phyloP scores from a whole-genome alignment of 2,888 invertebrate genomes.

The Athripsodes cinereus region DNA sequence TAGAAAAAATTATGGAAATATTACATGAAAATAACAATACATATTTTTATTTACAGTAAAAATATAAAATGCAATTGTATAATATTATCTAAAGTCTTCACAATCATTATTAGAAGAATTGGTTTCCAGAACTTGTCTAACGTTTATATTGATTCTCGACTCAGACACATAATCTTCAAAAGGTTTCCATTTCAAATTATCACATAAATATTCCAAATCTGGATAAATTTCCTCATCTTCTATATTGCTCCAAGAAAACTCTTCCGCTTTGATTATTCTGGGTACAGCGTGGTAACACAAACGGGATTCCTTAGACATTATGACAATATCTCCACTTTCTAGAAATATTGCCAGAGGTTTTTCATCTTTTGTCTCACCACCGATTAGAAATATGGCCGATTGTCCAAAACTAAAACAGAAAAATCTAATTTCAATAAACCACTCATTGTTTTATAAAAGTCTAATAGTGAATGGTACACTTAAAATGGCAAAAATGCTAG shows the following conservation, averaged over 20 bases:
- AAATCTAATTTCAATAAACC: too few species aligned
- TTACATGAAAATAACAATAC: too few species aligned
- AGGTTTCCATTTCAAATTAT: conserved; percentile 46
- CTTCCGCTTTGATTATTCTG: conserved; percentile 58
- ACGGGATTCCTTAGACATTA: conserved; percentile 84
- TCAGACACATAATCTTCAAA: conserved; percentile 57
- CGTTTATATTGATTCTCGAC: conserved; percentile 89
- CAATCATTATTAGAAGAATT: conserved; percentile 31
- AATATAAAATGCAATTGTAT: too few species aligned
- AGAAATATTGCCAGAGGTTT: conserved; percentile 68
- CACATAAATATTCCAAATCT: too few species aligned
- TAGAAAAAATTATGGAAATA: too few species aligned
- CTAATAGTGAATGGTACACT: too few species aligned
- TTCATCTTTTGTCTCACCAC: conserved; percentile 65
- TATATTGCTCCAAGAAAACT: conserved; percentile 44
- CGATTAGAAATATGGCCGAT: conserved; percentile 88
- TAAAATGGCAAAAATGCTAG: too few species aligned
- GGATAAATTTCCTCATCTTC: conserved; percentile 5
- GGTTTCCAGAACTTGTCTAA: conserved; percentile 76
- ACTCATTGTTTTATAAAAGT: too few species aligned
- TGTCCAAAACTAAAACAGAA: conserved; percentile 79
- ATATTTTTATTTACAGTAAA: too few species aligned
- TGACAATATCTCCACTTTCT: conserved; percentile 81
- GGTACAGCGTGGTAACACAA: conserved; percentile 93
- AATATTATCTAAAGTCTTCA: too few species aligned